Base-by-base conservation (phyloP, 2,797 vertebrate genomes). In the Gymnothorax reevesii region DNA sequence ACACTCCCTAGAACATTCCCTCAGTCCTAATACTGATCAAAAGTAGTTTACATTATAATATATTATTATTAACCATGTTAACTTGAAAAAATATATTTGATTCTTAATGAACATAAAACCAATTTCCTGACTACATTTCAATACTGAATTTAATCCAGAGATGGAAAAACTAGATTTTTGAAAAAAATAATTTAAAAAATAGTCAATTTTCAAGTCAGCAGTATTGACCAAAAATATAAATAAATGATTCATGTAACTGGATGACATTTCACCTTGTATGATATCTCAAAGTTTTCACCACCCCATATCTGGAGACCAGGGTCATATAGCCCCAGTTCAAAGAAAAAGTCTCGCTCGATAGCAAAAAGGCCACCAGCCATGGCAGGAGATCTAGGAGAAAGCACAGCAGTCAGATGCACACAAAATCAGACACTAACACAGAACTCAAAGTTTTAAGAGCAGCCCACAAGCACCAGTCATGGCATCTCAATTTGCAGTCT, bases 291-390 rank as follows among this genome's bases (percentile, higher is more conserved):
- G 89, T 99, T 99, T 92, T 99, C 99, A 88, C 98, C 99, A 91
- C 98, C 98, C 99, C 99, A 99, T 64, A 99, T 99, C 88, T 99
- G 99, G 86, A 99, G 97, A 17, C 99, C 99, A 17, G 98, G 99
- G 89, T 99, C 99, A 84, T 99, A 99, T 55, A 99, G 97, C 89
- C 98, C 98, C 88, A 99, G 92, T 91, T 99, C 98, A 89, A 99
- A 99, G 96, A 99, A 99, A 94, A 97, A 99, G 0, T 99, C 97
- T 86, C 98, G 95, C 91, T 99, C 99, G 82, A 99, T 99, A 84
- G 99, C 99, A 93, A 99, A 99, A 87, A 99, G 96, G 73, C 99
- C 99, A 49, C 99, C 98, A 42, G 99, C 99, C 99, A 99, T 99
- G 1, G 99, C 99, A 85, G 98, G 99, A 86, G 99, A 99, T 94